These are phyloP conservation scores for Ceyx margarethae DNA, from an alignment of 2,113 vertebrate genomes.

Conservation along the genomic window DNA sequence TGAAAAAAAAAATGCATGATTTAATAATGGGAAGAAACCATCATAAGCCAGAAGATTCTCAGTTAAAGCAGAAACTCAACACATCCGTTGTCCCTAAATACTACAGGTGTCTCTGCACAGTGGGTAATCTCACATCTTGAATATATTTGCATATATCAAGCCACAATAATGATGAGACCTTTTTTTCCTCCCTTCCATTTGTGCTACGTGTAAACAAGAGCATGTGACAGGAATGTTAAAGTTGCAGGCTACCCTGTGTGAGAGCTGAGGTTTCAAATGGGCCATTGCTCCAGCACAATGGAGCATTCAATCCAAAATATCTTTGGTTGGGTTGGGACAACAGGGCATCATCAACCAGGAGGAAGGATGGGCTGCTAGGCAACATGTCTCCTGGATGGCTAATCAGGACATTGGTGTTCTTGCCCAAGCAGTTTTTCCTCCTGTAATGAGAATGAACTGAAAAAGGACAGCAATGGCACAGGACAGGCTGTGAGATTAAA, in stretches of 20 bases:
- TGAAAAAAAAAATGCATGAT: neutral
- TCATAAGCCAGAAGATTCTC: slow-evolving; percentile 12
- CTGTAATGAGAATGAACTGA: slow-evolving; percentile 2
- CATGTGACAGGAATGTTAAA: slow-evolving; percentile 49
- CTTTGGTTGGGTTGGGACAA: slow-evolving; percentile 1
- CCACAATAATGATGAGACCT: slow-evolving; percentile 58
- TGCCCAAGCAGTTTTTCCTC: neutral
- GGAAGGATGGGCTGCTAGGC: neutral
- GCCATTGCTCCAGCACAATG: neutral
- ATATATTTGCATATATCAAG: slow-evolving; percentile 68
- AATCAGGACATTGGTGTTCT: neutral
- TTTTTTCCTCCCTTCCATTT: slow-evolving; percentile 53
- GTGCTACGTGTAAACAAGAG: slow-evolving; percentile 69
- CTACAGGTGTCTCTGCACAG: slow-evolving; percentile 53
- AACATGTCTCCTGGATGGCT: neutral
- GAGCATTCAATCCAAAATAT: neutral
- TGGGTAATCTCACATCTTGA: slow-evolving; percentile 49
- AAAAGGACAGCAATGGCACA: neutral
- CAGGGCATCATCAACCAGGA: neutral
- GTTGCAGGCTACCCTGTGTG: neutral
- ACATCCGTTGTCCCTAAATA: slow-evolving; percentile 56
- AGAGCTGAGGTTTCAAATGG: neutral
- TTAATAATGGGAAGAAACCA: slow-evolving; percentile 41
- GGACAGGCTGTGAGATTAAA: neutral
- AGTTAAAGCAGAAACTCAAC: slow-evolving; percentile 39